Evolutionary conservation across 2,888 invertebrate genomes (phyloP).

Genomic region (Ptychoptera albimana): DNA sequence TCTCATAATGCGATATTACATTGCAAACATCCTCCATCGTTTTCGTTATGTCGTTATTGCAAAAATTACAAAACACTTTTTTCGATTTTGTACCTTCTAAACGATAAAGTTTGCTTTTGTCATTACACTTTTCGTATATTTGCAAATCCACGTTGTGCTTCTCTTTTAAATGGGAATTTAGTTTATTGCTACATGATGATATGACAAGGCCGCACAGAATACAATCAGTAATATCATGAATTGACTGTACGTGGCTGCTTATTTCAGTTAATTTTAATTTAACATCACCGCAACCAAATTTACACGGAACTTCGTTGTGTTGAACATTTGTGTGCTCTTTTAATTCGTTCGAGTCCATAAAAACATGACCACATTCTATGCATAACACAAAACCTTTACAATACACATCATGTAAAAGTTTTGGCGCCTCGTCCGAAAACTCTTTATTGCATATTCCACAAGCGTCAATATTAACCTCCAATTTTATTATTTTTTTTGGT

Average conservation of each 20-base stretch:
- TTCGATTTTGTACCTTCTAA: background rate
- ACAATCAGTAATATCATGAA: constrained; percentile 5
- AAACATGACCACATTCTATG: constrained; percentile 1
- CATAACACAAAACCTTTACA: constrained; percentile 5
- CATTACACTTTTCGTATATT: constrained; percentile 4
- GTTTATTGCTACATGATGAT: constrained; percentile 1
- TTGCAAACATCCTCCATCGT: constrained; percentile 3
- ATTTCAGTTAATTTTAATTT: constrained; percentile 3
- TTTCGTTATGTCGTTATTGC: constrained; percentile 3
- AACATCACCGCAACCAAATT: constrained; percentile 3
- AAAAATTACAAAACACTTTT: constrained; percentile 7
- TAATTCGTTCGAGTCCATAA: background rate
- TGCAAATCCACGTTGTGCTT: constrained; percentile 6
- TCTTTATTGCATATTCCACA: constrained; percentile 5
- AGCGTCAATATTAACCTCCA: background rate
- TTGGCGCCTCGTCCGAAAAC: constrained; percentile 1
- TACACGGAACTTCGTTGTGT: constrained; percentile 2
- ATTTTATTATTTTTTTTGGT: background rate
- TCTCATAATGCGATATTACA: constrained; percentile 5
- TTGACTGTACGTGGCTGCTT: background rate
- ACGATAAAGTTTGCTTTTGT: constrained; percentile 3
- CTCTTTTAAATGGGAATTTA: constrained; percentile 4
- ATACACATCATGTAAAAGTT: constrained; percentile 2
- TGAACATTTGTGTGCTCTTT: background rate
- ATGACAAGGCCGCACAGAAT: background rate